Evolutionary conservation across 2,888 invertebrate genomes (phyloP), one percentile per base, ranked within the genome.

Genomic region (Cancer borealis): DNA sequence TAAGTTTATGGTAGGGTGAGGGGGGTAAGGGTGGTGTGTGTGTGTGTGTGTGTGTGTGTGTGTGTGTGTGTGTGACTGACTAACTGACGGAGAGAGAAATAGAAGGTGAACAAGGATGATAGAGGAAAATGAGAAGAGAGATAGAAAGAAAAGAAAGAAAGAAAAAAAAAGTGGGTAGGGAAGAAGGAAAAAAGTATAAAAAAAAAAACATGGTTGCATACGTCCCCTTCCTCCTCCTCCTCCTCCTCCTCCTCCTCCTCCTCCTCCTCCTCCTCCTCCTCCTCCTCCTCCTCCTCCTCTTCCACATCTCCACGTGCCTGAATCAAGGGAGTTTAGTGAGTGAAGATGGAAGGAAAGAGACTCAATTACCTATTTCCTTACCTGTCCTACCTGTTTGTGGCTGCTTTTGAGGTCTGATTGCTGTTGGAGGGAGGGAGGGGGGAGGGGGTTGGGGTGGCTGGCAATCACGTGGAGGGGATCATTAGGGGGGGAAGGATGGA

Each of bases 41-140:
- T 14, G 66, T 79, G 79, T 26, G 79, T 30, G 26, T 79, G 79
- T 79, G 79, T 26, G 26, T 79, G 79, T 79, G 79, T 79, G 79
- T 79, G 79, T 79, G 79, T 79, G 79, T 79, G 79, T 79, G 79
- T 30, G 0, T 14, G 54, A 54, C 12, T n/a, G n/a, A 30, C 2
- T 3, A 2, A 30, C 30, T 10, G 30, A 30, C 30, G 30, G 30
- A 30, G 30, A 30, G 30, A 73, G n/a, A 10, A 79, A 30, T 3
- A 10, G 30, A 30, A 17, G 66, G n/a, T 54, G 12, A 17, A 73
- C 6, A 26, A 73, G 21, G 8, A 73, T 66, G 66, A 17, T 6
- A 6, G n/a, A n/a, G 3, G 73, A 26, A 2, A 73, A 54, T 5
- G 73, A 73, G 26, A 26, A 73, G 26, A 26, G 73, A 73, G 73